Percentiles rank a stretch among this genome's conserved stretches.
Conservation (phyloP, 2,113 vertebrate genomes). For the Acrocephalus arundinaceus region DNA sequence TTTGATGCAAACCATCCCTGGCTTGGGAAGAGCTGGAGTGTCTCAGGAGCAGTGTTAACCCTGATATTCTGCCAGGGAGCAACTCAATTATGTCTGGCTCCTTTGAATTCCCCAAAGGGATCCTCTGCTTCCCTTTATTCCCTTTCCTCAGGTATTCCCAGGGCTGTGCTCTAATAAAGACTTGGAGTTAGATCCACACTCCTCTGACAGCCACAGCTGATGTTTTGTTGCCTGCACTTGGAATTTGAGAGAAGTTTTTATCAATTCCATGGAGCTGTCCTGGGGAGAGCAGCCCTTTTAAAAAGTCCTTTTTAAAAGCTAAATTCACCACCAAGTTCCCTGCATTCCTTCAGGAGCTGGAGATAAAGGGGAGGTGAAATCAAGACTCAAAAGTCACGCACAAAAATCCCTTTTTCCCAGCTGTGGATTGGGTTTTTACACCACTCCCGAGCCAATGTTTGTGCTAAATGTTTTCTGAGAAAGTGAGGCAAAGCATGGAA, state of each 20-base stretch:
- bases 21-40: background rate
- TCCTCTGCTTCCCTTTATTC: background rate
- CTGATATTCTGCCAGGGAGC: background rate
- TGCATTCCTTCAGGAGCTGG: background rate
- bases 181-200: background rate
- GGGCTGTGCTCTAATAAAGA: background rate
- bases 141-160: background rate
- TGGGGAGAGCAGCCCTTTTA: background rate
- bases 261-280: too few relatives aligned
- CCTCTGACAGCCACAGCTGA: background rate
- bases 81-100: background rate
- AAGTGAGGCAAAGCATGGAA: background rate
- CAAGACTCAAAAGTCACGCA: background rate
- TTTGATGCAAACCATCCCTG: background rate
- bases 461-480: background rate
- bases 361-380: background rate
- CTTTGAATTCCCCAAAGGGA: background rate
- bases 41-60: background rate
- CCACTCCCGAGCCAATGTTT: background rate
- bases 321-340: background rate
- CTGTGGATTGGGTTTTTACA: background rate
- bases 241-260: background rate
- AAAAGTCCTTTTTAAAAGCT: background rate
- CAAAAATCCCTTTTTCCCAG: background rate
- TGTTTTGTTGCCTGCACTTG: background rate